Evolutionary conservation across 1,140 invertebrate species (phyloP).

Genomic region (Drosophila nigromelanica): DNA sequence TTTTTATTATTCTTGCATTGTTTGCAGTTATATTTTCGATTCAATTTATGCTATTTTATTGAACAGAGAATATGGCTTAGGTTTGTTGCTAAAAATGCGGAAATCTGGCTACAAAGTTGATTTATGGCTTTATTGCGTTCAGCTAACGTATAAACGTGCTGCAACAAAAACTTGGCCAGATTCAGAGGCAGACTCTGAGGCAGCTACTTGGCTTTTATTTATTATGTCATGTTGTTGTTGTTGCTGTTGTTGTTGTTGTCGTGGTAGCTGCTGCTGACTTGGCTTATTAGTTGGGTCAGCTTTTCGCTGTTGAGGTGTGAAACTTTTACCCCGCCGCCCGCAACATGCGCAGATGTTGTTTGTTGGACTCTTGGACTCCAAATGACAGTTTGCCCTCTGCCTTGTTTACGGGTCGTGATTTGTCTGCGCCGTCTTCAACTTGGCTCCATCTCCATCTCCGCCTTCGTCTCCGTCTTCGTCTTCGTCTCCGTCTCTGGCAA

Average conservation of each 20-base stretch:
- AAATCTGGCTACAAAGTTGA: not conserved
- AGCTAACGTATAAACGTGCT: conserved; percentile 16
- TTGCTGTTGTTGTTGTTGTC: conserved; percentile 40
- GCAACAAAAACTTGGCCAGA: conserved; percentile 32
- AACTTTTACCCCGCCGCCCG: conserved; percentile 23
- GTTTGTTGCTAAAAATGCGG: not conserved
- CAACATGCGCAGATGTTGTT: not conserved
- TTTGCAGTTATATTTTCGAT: not conserved
- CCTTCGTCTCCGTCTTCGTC: not conserved
- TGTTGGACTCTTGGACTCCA: conserved; percentile 16
- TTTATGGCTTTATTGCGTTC: conserved; percentile 1
- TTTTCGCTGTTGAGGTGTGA: conserved; percentile 60
- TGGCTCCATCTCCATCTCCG: conserved; percentile 4
- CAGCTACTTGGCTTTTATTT: conserved; percentile 81
- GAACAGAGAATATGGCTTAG: not conserved
- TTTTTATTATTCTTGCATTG: not conserved
- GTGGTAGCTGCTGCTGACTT: conserved; percentile 50
- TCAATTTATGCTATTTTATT: not conserved
- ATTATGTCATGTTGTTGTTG: conserved; percentile 73
- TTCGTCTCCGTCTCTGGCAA: conserved; percentile 21
- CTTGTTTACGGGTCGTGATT: conserved; percentile 69
- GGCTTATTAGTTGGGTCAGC: conserved; percentile 79
- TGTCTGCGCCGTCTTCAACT: conserved; percentile 51
- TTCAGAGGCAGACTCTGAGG: conserved; percentile 67
- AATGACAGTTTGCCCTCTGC: conserved; percentile 47